These are phyloP conservation scores for Notarius quadriscutis DNA, from an alignment of 2,113 vertebrate genomes.

Conservation along the genomic window DNA sequence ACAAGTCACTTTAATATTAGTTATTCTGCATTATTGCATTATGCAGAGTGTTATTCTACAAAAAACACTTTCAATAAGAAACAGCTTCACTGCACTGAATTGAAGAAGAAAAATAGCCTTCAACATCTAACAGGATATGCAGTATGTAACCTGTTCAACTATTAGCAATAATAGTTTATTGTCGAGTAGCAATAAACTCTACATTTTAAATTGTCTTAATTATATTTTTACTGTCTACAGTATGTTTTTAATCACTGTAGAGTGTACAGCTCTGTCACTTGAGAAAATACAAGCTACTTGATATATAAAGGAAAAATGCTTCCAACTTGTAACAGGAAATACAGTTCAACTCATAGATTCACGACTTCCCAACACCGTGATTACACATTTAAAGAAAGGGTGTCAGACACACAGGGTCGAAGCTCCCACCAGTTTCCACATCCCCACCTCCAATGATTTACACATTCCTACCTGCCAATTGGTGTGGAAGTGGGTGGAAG, in stretches of 20 bases:
- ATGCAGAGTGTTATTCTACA: neutral
- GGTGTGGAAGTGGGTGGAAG: neutral
- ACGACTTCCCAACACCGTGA: neutral
- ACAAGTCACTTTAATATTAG: neutral
- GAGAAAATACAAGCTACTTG: neutral
- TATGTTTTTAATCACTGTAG: neutral
- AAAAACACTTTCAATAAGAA: neutral
- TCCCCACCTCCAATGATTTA: neutral
- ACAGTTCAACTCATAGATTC: neutral
- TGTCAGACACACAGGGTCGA: constrained; percentile 7
- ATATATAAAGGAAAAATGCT: neutral
- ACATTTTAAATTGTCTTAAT: neutral
- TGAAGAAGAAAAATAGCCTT: neutral
- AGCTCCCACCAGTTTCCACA: neutral
- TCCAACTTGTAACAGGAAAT: neutral
- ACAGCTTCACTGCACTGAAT: too few relatives aligned
- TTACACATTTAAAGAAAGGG: constrained; percentile 11
- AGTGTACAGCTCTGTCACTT: neutral
- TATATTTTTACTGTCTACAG: neutral
- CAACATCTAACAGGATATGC: neutral
- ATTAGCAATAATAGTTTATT: too few relatives aligned
- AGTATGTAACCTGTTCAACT: neutral
- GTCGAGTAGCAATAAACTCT: neutral
- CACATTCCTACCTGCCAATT: constrained; percentile 20
- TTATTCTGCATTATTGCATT: too few relatives aligned